Conservation (phyloP, 2,113 vertebrate species). For the Passer domesticus region DNA sequence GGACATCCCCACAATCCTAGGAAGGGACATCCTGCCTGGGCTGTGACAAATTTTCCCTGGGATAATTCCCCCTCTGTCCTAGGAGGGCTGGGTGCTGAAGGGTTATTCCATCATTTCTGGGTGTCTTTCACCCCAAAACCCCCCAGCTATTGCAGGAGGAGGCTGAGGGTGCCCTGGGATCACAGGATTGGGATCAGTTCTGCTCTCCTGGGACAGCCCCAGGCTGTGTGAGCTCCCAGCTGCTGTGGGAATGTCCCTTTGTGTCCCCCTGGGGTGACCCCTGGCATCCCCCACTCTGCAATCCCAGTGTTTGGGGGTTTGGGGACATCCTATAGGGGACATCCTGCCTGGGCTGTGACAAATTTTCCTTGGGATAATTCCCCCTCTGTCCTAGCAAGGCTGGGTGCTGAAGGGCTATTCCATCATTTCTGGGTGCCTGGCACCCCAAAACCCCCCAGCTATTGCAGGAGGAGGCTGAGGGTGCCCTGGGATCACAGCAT, state of each 20-base stretch:
- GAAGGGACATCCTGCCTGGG: neutral
- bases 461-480: too few relatives aligned
- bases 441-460: neutral
- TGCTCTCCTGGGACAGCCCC: rapidly evolving
- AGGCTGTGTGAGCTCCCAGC: too few relatives aligned
- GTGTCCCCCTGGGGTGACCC: neutral
- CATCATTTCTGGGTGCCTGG: neutral
- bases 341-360: neutral
- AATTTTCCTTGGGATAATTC: neutral
- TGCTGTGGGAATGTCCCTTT: too few relatives aligned
- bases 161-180: neutral
- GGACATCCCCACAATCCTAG: too few relatives aligned
- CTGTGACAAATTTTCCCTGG: neutral
- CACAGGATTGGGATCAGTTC: rapidly evolving
- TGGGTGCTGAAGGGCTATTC: neutral
- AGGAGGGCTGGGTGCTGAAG: neutral
- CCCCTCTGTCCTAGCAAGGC: rapidly evolving
- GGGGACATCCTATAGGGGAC: rapidly evolving
- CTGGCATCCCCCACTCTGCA: neutral
- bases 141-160: too few relatives aligned
- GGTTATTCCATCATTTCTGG: rapidly evolving
- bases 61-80: neutral
- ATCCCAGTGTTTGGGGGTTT: rapidly evolving
- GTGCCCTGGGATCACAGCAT: rapidly evolving
- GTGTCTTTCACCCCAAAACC: neutral